These are phyloP conservation scores for Chromoteleia sp. DNA, from an alignment of 2,888 invertebrate genomes.

Conservation along the genomic window DNA sequence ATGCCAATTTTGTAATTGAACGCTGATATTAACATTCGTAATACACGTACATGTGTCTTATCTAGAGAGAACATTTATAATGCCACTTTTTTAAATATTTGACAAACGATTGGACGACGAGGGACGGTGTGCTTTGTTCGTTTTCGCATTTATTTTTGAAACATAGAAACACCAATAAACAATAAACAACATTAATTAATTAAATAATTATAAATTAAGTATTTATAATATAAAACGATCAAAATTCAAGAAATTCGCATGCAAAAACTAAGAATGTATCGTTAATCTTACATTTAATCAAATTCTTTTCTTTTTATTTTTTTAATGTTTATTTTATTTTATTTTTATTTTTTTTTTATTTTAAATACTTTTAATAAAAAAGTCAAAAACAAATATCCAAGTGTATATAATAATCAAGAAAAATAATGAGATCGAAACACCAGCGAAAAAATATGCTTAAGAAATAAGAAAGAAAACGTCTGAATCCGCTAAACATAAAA, in stretches of 20 bases:
- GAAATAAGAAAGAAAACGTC: too few species aligned
- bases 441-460: not conserved
- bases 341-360: not conserved
- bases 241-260: too few species aligned
- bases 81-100: constrained; percentile 68
- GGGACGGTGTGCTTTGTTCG: constrained; percentile 21
- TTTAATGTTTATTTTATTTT: too few species aligned
- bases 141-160: not conserved
- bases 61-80: constrained; percentile 68
- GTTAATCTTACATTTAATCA: not conserved
- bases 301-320: not conserved
- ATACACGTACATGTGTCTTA: constrained; percentile 48
- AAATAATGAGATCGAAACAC: not conserved
- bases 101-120: constrained; percentile 66
- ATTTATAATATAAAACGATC: not conserved
- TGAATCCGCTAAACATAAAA: not conserved
- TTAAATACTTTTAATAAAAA: not conserved
- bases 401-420: not conserved
- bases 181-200: constrained; percentile 3
- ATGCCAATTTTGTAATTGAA: constrained; percentile 37
- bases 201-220: constrained; percentile 4
- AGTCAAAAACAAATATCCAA: not conserved
- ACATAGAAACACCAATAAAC: not conserved
- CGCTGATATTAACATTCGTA: constrained; percentile 61
- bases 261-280: not conserved